Conservation (phyloP, 2,797 vertebrate genomes). For the Hydrolagus colliei region DNA sequence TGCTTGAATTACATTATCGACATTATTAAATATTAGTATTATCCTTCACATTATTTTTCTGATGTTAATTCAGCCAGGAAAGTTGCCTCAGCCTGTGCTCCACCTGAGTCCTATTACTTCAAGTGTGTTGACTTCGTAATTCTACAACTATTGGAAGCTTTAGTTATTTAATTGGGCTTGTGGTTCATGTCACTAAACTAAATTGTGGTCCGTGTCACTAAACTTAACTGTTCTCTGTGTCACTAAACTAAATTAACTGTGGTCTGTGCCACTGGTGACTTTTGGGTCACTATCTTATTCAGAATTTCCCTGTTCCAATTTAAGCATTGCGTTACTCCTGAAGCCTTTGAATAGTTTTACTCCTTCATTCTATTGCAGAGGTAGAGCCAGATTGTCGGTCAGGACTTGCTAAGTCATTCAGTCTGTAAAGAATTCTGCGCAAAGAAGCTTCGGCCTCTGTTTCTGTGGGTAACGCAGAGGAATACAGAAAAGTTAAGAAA, state of each 20-base stretch:
- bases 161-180: not conserved
- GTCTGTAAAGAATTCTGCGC: not conserved
- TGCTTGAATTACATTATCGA: not conserved
- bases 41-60: not conserved
- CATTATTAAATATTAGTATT: not conserved
- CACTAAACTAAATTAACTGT: not conserved
- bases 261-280: not conserved
- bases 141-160: not conserved
- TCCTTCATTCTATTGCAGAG: not conserved
- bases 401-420: conserved; percentile 2
- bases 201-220: not conserved
- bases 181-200: not conserved
- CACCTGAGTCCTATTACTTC: not conserved
- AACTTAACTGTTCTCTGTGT: not conserved
- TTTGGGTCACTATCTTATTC: not conserved
- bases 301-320: not conserved
- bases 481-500: not conserved
- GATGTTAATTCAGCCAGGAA: not conserved
- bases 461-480: not conserved
- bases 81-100: not conserved
- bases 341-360: not conserved
- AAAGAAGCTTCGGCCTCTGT: not conserved
- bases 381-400: not conserved
- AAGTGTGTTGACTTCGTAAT: not conserved
- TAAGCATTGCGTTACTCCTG: not conserved